A percentile compares a stretch with the other conserved stretches of the same genome.
Evolutionary conservation across 2,113 vertebrate species (phyloP).

Genomic region (Chamaetylas fuelleborni): DNA sequence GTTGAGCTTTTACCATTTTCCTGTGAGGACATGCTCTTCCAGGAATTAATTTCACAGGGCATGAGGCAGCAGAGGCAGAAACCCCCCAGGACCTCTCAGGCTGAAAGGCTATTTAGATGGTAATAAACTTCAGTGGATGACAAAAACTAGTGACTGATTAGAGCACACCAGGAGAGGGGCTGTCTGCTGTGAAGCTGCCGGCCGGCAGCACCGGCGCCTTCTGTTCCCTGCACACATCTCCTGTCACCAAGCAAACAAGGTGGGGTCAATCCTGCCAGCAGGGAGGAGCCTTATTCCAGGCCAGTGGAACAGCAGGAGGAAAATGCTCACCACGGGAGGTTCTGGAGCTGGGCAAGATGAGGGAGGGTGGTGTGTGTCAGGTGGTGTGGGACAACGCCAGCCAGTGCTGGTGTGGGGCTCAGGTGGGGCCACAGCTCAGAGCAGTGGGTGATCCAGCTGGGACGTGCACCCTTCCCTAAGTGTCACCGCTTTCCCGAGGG

Average conservation of each 20-base stretch:
- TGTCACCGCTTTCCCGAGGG: accelerated
- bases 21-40: neutral
- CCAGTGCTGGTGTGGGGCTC: neutral
- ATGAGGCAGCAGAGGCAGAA: neutral
- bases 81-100: neutral
- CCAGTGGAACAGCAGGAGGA: neutral
- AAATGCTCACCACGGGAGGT: neutral
- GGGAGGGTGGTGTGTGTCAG: neutral
- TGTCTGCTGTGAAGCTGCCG: neutral
- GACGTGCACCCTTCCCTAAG: accelerated
- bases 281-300: neutral
- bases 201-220: accelerated
- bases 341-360: neutral
- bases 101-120: slow-evolving; percentile 52
- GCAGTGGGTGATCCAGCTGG: neutral
- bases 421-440: neutral
- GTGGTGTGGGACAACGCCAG: neutral
- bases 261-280: neutral
- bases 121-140: slow-evolving; percentile 26
- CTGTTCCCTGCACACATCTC: neutral
- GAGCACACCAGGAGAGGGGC: neutral
- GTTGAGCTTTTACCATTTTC: neutral
- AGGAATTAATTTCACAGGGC: neutral
- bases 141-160: neutral
- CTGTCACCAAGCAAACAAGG: neutral